These are phyloP conservation scores for Alouatta palliata DNA, from an alignment of 2,113 vertebrate species.

Conservation along the genomic window DNA sequence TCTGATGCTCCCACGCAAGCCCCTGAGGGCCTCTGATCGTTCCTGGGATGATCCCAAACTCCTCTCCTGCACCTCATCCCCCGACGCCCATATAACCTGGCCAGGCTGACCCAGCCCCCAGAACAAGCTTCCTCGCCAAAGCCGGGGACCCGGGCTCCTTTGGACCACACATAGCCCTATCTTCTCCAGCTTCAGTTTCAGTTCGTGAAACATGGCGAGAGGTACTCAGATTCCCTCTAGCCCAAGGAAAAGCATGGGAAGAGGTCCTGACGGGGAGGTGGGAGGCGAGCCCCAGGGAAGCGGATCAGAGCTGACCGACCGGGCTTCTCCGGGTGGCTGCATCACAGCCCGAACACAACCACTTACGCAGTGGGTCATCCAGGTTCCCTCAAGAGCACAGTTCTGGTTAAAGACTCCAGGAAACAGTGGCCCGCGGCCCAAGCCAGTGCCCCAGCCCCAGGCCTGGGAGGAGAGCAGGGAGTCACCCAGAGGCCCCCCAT, in stretches of 20 bases:
- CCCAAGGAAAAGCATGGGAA: too few species aligned
- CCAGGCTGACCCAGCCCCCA: too few species aligned
- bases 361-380: not conserved
- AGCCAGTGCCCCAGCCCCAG: not conserved
- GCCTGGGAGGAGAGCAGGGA: too few species aligned
- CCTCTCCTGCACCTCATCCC: not conserved
- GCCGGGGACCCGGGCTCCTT: not conserved
- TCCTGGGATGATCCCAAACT: accelerated
- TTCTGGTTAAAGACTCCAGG: not conserved
- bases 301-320: not conserved
- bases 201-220: too few species aligned
- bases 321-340: not conserved
- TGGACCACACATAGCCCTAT: not conserved
- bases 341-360: not conserved
- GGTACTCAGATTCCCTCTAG: not conserved
- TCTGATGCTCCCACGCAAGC: not conserved
- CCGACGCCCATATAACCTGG: accelerated
- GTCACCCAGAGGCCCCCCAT: accelerated
- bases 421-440: accelerated
- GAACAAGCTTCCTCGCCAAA: not conserved
- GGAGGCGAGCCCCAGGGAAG: not conserved
- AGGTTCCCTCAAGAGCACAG: not conserved
- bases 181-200: not conserved
- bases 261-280: accelerated
- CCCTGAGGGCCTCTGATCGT: not conserved